Evolutionary conservation across 2,888 invertebrate species (phyloP), one percentile per base, ranked within the genome.

Genomic region (Cataglyphis albicans): DNA sequence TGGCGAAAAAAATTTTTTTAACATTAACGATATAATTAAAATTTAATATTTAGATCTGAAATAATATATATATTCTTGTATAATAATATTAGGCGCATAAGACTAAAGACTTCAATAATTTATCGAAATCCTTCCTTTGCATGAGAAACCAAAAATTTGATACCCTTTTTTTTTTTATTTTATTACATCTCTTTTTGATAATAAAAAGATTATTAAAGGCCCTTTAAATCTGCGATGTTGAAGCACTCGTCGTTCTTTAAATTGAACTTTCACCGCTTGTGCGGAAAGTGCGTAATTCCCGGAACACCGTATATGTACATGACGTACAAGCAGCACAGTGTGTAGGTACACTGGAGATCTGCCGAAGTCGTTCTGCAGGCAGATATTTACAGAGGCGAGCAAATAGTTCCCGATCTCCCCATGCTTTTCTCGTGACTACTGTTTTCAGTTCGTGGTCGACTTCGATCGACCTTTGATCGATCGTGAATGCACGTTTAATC

Each of bases 401-500:
- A 92, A 92, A 92, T 91, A 91, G 89, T 90, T 90, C 85, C 90
- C 89, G 89, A 84, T 86, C 86, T 84, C 86, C 83, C 86, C 70
- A 87, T 87, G 82, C 81, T 87, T 78, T 89, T 86, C 90, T 91
- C 92, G 90, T 88, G 91, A 91, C 91, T 90, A 90, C 90, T 90
- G 89, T 91, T 91, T 91, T 90, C 90, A 90, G 90, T 84, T 90
- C 90, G 91, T 89, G 89, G 89, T 90, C 89, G 89, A 91, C 89
- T 91, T 89, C 87, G 89, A 91, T 92, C 91, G 91, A 92, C 91
- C 90, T 92, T 89, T 91, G 91, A 92, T 91, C 91, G 91, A 92
- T 90, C 90, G 91, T 91, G 89, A 91, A 92, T 91, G 90, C 91
- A 91, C 90, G 91, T 88, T 91, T 88, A 88, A 90, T 86, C 90